Base-by-base conservation (phyloP, 2,113 vertebrate species). In the Mustelus asterias region DNA sequence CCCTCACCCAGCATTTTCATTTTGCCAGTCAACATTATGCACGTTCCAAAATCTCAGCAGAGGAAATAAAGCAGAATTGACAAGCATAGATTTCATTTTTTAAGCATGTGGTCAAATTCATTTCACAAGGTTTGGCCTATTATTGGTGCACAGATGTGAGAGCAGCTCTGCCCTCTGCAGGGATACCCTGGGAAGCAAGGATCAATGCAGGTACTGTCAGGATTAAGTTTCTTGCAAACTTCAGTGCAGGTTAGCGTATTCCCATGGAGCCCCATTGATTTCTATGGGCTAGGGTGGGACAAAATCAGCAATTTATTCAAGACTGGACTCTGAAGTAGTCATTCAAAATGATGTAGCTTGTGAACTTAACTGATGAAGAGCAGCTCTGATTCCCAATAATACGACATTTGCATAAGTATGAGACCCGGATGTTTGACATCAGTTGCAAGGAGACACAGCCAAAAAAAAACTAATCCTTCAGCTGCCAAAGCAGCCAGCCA, bases 11-110 rank as follows among this genome's bases (percentile, higher is more conserved):
- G 41, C 65, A 33, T 37, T n/a, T 69, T 48, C 18, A 14, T 72
- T 44, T 48, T 54, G 94, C 44, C 67, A 95, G 26, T 14, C 54
- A 1, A 16, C 67, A 90, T 90, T 14, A 33, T 90, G 54, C 88
- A 60, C 4, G 0, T n/a, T 95, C 20, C 69, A 33, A 37, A 72
- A 76, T 95, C 54, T 24, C 22, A 72, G 29, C 11, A 44, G 48
- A 70, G 67, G 63, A 70, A 44, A 20, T 70, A 18, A 63, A 9
- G 8, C 63, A 44, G 16, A 69, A 29, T 69, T 70, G 94, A 54
- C 26, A 90, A 60, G 88, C 88, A 18, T 90, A 29, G 67, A 95
- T 95, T 95, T 95, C 44, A 95, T 72, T 44, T 72, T 95, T 54
- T 63, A 63, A 44, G 41, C 24, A 44, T 33, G 41, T 54, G 41